Percentiles rank a stretch among this genome's conserved stretches.
These are phyloP conservation scores for Exocentrus adspersus DNA, from an alignment of 2,888 invertebrate genomes.

Conservation along the genomic window DNA sequence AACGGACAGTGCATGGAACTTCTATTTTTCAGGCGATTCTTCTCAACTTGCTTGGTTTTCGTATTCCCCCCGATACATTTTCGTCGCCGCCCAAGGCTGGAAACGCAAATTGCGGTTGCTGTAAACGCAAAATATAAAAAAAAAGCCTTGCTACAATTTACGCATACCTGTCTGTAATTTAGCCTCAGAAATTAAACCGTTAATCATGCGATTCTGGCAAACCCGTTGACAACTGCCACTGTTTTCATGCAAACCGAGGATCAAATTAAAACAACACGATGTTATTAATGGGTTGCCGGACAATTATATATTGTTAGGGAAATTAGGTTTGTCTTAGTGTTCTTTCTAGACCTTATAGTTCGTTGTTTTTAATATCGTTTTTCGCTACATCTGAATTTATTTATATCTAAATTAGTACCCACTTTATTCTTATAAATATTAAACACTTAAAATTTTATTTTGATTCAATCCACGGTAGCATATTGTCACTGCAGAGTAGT, in stretches of 20 bases:
- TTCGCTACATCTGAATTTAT: too few relatives aligned
- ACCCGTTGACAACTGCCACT: constrained; percentile 19
- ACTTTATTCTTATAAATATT: too few relatives aligned
- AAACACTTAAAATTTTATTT: too few relatives aligned
- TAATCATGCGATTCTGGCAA: constrained; percentile 20
- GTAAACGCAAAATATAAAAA: background rate
- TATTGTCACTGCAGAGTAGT: constrained; percentile 21
- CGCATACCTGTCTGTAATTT: constrained; percentile 15
- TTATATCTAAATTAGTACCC: too few relatives aligned
- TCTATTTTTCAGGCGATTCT: too few relatives aligned
- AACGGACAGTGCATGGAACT: too few relatives aligned
- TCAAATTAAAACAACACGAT: constrained; percentile 19
- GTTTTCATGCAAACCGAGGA: constrained; percentile 8
- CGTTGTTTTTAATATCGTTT: too few relatives aligned
- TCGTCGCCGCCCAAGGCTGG: too few relatives aligned
- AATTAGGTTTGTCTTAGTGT: constrained; percentile 7
- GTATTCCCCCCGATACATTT: too few relatives aligned
- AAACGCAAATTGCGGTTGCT: too few relatives aligned
- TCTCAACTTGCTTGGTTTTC: too few relatives aligned
- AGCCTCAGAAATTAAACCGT: constrained; percentile 9
- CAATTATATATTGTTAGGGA: constrained; percentile 16
- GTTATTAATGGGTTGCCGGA: constrained; percentile 17
- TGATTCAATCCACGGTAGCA: background rate
- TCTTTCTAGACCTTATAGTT: too few relatives aligned
- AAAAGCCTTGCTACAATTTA: constrained; percentile 2